Percentiles rank a stretch among this genome's conserved stretches.
Conservation (phyloP, 1,140 invertebrate species). For the Sitobion miscanthi region DNA sequence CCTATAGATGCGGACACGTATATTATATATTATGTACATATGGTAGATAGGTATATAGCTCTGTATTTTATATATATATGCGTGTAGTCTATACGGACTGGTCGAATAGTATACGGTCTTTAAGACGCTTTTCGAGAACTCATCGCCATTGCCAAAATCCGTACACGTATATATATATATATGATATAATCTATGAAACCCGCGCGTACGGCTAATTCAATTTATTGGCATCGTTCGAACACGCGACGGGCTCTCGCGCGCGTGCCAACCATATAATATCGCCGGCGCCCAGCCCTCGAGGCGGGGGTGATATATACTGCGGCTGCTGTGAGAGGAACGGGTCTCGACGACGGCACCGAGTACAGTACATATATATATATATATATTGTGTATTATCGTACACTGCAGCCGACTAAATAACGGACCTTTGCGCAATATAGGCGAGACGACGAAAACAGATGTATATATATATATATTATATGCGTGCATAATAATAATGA, state of each 20-base stretch:
- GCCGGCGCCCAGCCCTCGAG: background rate
- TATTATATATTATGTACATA: background rate
- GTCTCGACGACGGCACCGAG: background rate
- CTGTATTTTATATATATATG: too few relatives aligned
- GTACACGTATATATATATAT: background rate
- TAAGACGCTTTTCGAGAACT: background rate
- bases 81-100: background rate
- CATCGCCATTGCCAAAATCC: background rate
- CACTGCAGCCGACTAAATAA: background rate
- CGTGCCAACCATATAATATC: background rate
- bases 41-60: too few relatives aligned
- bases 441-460: background rate
- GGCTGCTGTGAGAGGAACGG: background rate
- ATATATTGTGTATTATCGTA: background rate
- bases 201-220: background rate
- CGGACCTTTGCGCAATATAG: background rate
- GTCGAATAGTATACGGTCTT: background rate
- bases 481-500: background rate
- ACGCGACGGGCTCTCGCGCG: background rate
- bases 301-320: background rate
- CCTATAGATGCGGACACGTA: background rate
- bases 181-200: background rate
- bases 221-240: constrained; percentile 9
- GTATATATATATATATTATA: background rate
- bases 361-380: background rate